These are phyloP conservation scores for Diaphora mendica DNA, from an alignment of 2,888 invertebrate genomes.

Conservation along the genomic window DNA sequence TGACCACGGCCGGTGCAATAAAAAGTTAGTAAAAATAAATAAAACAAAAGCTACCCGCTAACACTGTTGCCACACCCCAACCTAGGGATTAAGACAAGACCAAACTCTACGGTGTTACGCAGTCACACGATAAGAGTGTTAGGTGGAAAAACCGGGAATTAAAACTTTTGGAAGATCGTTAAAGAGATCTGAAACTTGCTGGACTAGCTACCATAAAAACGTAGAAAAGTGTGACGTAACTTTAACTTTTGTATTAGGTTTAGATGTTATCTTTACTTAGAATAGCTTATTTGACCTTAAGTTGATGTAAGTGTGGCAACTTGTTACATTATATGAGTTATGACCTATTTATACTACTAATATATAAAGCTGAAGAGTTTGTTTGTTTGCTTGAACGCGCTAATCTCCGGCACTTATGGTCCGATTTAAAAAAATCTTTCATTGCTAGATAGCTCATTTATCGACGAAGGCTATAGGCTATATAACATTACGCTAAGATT, in stretches of 20 bases:
- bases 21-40: background rate
- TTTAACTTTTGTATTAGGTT: constrained; percentile 13
- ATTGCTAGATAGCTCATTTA: too few relatives aligned
- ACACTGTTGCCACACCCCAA: constrained; percentile 22
- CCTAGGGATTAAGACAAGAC: constrained; percentile 42
- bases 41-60: constrained; percentile 13
- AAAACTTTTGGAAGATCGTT: constrained; percentile 57
- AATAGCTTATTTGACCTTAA: background rate
- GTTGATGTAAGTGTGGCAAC: background rate
- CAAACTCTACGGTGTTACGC: constrained; percentile 51
- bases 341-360: too few relatives aligned
- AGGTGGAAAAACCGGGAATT: constrained; percentile 60
- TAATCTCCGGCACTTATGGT: too few relatives aligned
- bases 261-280: constrained; percentile 6
- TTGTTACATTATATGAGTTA: background rate
- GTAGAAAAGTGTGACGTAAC: constrained; percentile 15
- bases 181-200: constrained; percentile 31
- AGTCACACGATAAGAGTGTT: constrained; percentile 59
- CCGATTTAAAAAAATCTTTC: too few relatives aligned
- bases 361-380: too few relatives aligned
- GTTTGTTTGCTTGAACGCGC: too few relatives aligned
- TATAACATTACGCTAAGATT: too few relatives aligned
- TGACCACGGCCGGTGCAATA: too few relatives aligned
- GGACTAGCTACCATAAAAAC: constrained; percentile 25
- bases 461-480: too few relatives aligned